These are phyloP conservation scores for Troides aeacus DNA, from an alignment of 2,888 invertebrate genomes.

Conservation along the genomic window DNA sequence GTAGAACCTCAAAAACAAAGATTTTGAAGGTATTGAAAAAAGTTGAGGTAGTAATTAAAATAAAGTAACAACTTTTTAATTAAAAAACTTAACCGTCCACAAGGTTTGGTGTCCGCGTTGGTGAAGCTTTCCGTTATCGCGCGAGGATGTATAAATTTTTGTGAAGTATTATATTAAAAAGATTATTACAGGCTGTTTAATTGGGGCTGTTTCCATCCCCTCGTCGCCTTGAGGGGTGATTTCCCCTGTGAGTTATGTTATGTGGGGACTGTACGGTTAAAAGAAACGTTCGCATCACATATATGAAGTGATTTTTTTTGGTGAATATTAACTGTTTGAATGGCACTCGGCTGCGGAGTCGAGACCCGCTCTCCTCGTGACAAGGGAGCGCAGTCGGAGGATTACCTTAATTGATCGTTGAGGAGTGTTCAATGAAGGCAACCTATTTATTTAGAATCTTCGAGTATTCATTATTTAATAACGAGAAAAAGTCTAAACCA, in stretches of 20 bases:
- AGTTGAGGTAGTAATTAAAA: no score
- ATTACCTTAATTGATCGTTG: conserved; percentile 4
- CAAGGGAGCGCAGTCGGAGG: not conserved
- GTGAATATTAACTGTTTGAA: conserved; percentile 19
- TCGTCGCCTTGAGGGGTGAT: conserved; percentile 17
- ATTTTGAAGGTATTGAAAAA: no score
- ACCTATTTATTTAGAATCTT: no score
- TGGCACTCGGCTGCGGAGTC: conserved; percentile 18
- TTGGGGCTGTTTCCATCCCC: conserved; percentile 35
- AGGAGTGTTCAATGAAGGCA: no score
- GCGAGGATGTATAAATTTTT: conserved; percentile 13
- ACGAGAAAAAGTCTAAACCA: no score
- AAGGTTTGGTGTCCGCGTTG: not conserved
- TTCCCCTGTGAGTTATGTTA: conserved; percentile 19
- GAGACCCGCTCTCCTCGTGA: conserved; percentile 6
- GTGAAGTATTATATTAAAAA: conserved; percentile 31
- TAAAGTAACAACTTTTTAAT: no score
- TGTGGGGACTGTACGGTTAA: conserved; percentile 19
- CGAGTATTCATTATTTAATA: no score
- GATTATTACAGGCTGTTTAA: conserved; percentile 38
- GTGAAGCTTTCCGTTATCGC: conserved; percentile 3
- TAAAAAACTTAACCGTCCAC: no score
- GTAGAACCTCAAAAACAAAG: no score
- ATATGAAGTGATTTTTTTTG: conserved; percentile 19
- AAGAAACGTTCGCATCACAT: conserved; percentile 14